Evolutionary conservation across 2,797 vertebrate species (phyloP).

Genomic region (Cyprinella venusta): DNA sequence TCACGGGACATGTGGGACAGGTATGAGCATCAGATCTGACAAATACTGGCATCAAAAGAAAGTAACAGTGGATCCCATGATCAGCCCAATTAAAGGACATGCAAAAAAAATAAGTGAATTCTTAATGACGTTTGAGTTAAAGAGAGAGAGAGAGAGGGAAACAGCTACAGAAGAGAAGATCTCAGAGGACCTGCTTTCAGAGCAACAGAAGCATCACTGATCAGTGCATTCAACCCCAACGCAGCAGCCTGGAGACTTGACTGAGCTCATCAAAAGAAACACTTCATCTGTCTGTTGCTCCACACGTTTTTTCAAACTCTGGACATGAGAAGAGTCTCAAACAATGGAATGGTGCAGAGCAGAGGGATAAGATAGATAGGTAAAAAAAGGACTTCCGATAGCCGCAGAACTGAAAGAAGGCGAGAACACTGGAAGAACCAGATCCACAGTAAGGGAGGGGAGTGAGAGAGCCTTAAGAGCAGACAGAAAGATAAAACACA

Average conservation of each 20-base stretch:
- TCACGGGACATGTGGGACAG: conserved; percentile 57
- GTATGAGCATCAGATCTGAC: background rate
- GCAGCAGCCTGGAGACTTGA: conserved; percentile 18
- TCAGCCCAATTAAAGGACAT: conserved; percentile 27
- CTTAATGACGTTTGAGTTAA: conserved; percentile 17
- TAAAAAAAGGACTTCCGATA: conserved; percentile 34
- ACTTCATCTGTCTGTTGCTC: conserved; percentile 29
- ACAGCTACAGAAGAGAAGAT: conserved; percentile 10
- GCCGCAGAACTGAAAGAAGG: conserved; percentile 21
- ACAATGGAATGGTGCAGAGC: background rate
- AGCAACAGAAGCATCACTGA: conserved; percentile 28
- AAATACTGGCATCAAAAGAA: conserved; percentile 9
- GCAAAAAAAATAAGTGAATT: background rate
- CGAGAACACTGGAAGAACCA: conserved; percentile 29
- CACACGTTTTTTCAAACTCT: background rate
- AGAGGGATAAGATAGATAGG: conserved; percentile 1
- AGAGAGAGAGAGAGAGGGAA: background rate
- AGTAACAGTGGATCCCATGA: background rate
- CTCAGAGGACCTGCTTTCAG: conserved; percentile 6
- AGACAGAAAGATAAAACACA: conserved; percentile 36
- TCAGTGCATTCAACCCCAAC: conserved; percentile 3
- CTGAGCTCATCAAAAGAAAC: conserved; percentile 35
- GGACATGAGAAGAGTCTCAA: background rate
- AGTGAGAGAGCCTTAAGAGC: conserved; percentile 24
- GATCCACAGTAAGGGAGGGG: conserved; percentile 23